Evolutionary conservation across 2,888 invertebrate species (phyloP), one percentile per base, ranked within the genome.

Genomic region (Chaitophorus viminalis): DNA sequence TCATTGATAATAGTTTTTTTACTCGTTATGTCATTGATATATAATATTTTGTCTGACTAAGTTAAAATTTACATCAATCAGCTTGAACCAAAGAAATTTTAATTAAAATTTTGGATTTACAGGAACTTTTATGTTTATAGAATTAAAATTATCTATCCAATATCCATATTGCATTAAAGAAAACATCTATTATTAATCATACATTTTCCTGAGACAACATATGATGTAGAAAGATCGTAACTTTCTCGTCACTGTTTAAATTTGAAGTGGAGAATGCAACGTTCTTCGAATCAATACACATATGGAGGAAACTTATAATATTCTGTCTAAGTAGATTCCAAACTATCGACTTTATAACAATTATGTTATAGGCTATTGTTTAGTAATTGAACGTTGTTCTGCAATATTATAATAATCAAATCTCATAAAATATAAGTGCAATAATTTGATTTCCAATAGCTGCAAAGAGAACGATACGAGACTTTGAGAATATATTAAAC

Each of bases 301-400:
- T 6, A 39, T 39, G 6, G 6, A 39, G 14, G n/a, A 82, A 74
- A 84, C 76, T 76, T 84, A 65, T 68, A 65, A 84, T 17, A 84
- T 65, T 76, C 39, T 25, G 75, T 83, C 36, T 46, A 8, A 65
- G 76, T 46, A 46, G 76, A 84, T 76, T 84, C 33, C 76, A 65
- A 65, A 76, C 46, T 46, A 39, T 21, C 33, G 60, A 54, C 54
- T 54, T 54, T 4, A 25, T 74, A 54, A 60, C 46, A 76, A 76
- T 65, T 46, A 29, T 39, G 31, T 83, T 65, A 83, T 9, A 36
- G 3, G 29, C 65, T 17, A 68, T 68, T 70, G 46, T 82, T 70
- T 17, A 65, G 39, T 81, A 39, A 81, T 46, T 31, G 46, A 25
- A 70, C 18, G 29, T 68, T 46, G 54, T 6, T 31, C 60, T 60